Conservation (phyloP, 2,113 vertebrate genomes). For the Heterochromis multidens region DNA sequence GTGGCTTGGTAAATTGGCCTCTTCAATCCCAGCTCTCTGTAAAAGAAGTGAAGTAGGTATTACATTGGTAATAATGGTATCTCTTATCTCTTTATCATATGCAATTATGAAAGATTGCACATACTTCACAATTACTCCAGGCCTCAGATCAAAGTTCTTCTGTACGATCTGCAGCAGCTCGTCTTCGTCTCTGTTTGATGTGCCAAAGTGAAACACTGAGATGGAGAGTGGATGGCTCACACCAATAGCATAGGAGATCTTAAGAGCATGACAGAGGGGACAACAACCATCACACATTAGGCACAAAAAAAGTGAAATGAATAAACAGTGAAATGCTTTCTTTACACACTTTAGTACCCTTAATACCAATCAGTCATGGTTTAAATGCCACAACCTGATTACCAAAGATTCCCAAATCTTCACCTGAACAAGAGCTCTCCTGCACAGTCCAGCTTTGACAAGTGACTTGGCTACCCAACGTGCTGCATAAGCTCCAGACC, state of each 20-base stretch:
- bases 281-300: background rate
- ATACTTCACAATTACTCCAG: constrained; percentile 76
- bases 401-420: background rate
- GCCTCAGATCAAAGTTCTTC: constrained; percentile 77
- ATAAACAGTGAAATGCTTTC: background rate
- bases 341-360: background rate
- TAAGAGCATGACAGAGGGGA: background rate
- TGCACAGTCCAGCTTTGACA: constrained; percentile 77
- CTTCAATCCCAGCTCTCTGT: constrained; percentile 74
- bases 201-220: constrained; percentile 76
- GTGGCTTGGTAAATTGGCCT: constrained; percentile 75
- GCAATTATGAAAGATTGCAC: background rate
- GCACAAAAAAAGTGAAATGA: background rate
- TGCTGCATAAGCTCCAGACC: constrained; percentile 76
- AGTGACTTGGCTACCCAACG: constrained; percentile 80
- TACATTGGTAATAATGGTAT: background rate
- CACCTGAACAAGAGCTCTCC: constrained; percentile 74
- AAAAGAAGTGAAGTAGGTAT: background rate
- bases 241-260: constrained; percentile 75
- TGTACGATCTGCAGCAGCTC: constrained; percentile 75
- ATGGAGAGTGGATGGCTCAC: constrained; percentile 75
- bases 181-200: constrained; percentile 69
- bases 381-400: too few relatives aligned
- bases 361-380: background rate
- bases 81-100: background rate